A percentile compares a stretch with the other conserved stretches of the same genome.
Evolutionary conservation across 64 coral and sea anemone species (phyloP).

Genomic region (Acropora yongei): DNA sequence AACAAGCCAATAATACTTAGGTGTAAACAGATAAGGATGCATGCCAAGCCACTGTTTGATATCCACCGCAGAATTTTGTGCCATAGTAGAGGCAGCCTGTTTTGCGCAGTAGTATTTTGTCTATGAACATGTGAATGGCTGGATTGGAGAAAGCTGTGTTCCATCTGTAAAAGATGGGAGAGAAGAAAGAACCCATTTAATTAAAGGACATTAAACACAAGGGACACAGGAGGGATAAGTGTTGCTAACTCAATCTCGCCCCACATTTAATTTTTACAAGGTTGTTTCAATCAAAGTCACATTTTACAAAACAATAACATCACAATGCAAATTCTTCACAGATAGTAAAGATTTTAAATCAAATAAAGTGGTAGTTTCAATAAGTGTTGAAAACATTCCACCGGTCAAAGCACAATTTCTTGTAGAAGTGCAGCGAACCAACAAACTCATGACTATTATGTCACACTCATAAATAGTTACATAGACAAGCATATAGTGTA

Average conservation of each 20-base stretch:
- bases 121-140: neutral
- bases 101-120: slow-evolving; percentile 32
- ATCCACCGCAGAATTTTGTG: slow-evolving; percentile 30
- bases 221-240: neutral
- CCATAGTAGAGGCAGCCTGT: slow-evolving; percentile 54
- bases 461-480: too few species aligned
- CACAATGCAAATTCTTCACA: too few species aligned
- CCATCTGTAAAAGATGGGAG: slow-evolving; percentile 5
- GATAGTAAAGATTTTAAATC: too few species aligned
- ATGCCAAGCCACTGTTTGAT: slow-evolving; percentile 32
- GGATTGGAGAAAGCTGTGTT: slow-evolving; percentile 17
- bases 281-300: too few species aligned
- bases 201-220: neutral
- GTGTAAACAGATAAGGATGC: slow-evolving; percentile 71
- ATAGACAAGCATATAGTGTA: too few species aligned
- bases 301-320: too few species aligned
- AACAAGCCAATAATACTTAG: slow-evolving; percentile 78
- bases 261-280: too few species aligned
- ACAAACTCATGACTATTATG: too few species aligned
- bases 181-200: neutral
- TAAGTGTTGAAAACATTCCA: too few species aligned
- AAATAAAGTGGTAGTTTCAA: too few species aligned
- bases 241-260: neutral
- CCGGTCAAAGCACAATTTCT: too few species aligned
- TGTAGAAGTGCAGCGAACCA: too few species aligned